Conservation (phyloP, 1,140 invertebrate genomes). For the Psix sp. region DNA sequence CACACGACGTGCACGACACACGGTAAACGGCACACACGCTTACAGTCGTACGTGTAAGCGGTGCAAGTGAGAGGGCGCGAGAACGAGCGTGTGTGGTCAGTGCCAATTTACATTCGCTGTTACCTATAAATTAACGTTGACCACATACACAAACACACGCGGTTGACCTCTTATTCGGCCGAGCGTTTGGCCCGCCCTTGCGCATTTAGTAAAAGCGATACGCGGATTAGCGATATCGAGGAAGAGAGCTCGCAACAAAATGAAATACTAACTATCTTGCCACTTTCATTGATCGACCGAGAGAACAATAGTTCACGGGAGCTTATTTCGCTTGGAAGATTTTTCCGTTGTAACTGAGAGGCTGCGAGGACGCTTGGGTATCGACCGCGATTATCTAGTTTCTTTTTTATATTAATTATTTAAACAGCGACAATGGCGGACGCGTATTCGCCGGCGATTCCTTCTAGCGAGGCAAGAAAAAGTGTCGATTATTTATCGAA, state of each 20-base stretch:
- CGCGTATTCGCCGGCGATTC: neutral
- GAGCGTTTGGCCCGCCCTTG: slow-evolving; percentile 46
- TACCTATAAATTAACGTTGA: slow-evolving; percentile 69
- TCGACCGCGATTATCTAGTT: slow-evolving; percentile 12
- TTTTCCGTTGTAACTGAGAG: slow-evolving; percentile 1
- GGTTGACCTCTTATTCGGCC: slow-evolving; percentile 57
- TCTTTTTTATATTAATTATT: slow-evolving; percentile 29
- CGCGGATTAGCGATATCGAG: slow-evolving; percentile 51
- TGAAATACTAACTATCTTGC: slow-evolving; percentile 50
- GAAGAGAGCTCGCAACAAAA: slow-evolving; percentile 34
- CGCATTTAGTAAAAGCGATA: slow-evolving; percentile 44
- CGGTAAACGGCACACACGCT: slow-evolving; percentile 51
- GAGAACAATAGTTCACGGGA: slow-evolving; percentile 29
- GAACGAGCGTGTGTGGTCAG: slow-evolving; percentile 64
- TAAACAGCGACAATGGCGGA: slow-evolving; percentile 9
- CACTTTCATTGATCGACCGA: slow-evolving; percentile 32
- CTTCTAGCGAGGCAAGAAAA: neutral
- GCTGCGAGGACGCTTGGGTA: neutral
- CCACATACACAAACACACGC: slow-evolving; percentile 50
- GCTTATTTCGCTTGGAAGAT: slow-evolving; percentile 19
- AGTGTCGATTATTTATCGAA: neutral
- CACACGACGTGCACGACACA: slow-evolving; percentile 63
- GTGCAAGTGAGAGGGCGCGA: neutral
- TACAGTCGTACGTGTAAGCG: slow-evolving; percentile 21
- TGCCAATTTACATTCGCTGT: slow-evolving; percentile 69